Conservation (phyloP, 2,888 invertebrate genomes). For the Drosophila aldrichi region DNA sequence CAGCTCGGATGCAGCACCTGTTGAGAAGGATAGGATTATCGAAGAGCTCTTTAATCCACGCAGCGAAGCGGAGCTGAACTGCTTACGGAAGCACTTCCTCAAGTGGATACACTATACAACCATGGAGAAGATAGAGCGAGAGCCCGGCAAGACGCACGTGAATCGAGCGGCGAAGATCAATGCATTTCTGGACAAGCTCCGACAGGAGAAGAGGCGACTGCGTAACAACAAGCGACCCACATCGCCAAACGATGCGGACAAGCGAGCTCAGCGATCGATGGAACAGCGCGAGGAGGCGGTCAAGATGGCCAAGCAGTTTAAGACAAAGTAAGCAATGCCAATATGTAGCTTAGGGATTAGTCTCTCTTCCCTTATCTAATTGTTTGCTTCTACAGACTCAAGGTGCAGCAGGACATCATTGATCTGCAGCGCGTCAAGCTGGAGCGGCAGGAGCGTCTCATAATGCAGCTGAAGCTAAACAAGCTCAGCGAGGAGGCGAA, state of each 20-base stretch:
- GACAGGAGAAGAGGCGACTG: slow-evolving; percentile 78
- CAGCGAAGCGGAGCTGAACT: slow-evolving; percentile 48
- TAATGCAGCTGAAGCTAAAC: slow-evolving; percentile 90
- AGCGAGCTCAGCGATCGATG: slow-evolving; percentile 22
- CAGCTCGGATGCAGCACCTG: slow-evolving; percentile 46
- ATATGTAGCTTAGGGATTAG: no score
- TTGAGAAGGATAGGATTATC: slow-evolving; percentile 82
- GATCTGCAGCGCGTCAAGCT: slow-evolving; percentile 90
- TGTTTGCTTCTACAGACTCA: slow-evolving; percentile 86
- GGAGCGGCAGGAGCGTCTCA: slow-evolving; percentile 90
- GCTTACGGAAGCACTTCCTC: slow-evolving; percentile 81
- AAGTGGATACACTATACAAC: slow-evolving; percentile 84
- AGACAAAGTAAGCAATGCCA: slow-evolving; percentile 79
- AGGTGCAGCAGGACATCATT: slow-evolving; percentile 90
- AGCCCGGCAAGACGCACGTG: slow-evolving; percentile 68
- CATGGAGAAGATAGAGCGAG: slow-evolving; percentile 83
- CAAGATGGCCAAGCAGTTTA: slow-evolving; percentile 82
- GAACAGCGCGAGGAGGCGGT: slow-evolving; percentile 70
- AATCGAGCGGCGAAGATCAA: slow-evolving; percentile 83
- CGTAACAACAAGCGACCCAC: slow-evolving; percentile 25
- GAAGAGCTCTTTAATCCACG: slow-evolving; percentile 76
- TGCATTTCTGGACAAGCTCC: slow-evolving; percentile 83
- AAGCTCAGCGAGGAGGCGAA: slow-evolving; percentile 89
- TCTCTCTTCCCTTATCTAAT: not conserved
- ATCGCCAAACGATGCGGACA: slow-evolving; percentile 27